These are phyloP conservation scores for Drosophila kanapiae DNA, from an alignment of 1,140 invertebrate genomes.

Conservation along the genomic window DNA sequence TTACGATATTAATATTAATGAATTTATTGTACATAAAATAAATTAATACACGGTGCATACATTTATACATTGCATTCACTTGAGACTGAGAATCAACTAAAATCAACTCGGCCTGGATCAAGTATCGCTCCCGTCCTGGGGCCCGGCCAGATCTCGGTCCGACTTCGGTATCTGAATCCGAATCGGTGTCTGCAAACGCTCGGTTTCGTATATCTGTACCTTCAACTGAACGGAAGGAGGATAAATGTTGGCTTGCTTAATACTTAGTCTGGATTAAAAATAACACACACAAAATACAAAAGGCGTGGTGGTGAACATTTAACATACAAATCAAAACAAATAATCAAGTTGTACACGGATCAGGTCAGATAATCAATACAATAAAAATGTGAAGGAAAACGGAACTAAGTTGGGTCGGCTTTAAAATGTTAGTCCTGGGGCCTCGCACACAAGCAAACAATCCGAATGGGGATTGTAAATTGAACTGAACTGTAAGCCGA, in stretches of 20 bases:
- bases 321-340: slow-evolving; percentile 74
- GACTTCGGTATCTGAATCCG: slow-evolving; percentile 58
- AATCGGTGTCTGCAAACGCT: slow-evolving; percentile 69
- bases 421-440: slow-evolving; percentile 10
- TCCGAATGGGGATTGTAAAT: slow-evolving; percentile 6
- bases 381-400: slow-evolving; percentile 25
- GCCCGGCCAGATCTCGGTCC: slow-evolving; percentile 16
- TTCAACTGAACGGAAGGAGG: slow-evolving; percentile 70
- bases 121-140: slow-evolving; percentile 18
- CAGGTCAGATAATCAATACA: slow-evolving; percentile 14
- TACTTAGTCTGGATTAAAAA: slow-evolving; percentile 32
- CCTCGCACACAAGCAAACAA: slow-evolving; percentile 20
- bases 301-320: slow-evolving; percentile 37
- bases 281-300: slow-evolving; percentile 45
- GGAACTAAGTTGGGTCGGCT: slow-evolving; percentile 10
- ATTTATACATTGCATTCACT: slow-evolving; percentile 54
- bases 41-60: slow-evolving; percentile 47
- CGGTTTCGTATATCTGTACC: slow-evolving; percentile 77
- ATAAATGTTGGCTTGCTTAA: slow-evolving; percentile 61
- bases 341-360: slow-evolving; percentile 63
- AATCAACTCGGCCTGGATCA: slow-evolving; percentile 24
- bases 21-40: slow-evolving; percentile 51
- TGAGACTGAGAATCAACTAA: slow-evolving; percentile 63
- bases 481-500: slow-evolving; percentile 1
- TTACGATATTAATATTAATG: slow-evolving; percentile 36